Evolutionary conservation across 2,113 vertebrate genomes (phyloP).

Genomic region (Orientallactaga bullata): DNA sequence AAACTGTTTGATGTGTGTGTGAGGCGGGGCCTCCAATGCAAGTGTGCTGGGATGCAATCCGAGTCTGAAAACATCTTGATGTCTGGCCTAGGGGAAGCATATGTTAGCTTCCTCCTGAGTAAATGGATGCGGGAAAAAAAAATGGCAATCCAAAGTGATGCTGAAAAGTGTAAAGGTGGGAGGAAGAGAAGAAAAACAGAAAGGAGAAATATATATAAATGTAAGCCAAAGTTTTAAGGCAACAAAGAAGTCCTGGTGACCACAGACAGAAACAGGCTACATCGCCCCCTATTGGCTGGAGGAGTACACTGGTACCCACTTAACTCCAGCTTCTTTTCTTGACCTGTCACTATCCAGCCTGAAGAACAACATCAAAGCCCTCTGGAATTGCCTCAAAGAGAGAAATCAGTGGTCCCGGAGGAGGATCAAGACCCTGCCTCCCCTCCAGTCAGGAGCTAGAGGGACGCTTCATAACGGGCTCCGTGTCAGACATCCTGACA

Average conservation of each 20-base stretch:
- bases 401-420: constrained; percentile 56
- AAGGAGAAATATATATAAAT: neutral
- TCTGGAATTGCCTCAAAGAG: constrained; percentile 64
- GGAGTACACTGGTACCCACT: constrained; percentile 6
- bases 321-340: neutral
- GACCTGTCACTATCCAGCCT: neutral
- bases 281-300: constrained; percentile 74
- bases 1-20: constrained; percentile 16
- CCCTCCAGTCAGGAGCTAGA: neutral
- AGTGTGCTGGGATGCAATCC: neutral
- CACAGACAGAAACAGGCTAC: neutral
- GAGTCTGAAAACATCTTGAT: constrained; percentile 49
- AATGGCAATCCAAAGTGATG: constrained; percentile 25
- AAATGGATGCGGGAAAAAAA: neutral
- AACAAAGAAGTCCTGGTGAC: neutral
- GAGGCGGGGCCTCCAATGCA: neutral
- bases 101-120: constrained; percentile 27
- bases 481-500: constrained; percentile 54
- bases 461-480: neutral
- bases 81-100: neutral
- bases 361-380: constrained; percentile 69
- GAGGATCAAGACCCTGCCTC: constrained; percentile 23
- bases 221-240: constrained; percentile 46
- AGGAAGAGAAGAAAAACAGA: constrained; percentile 12
- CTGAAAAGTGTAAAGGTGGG: constrained; percentile 9